These are phyloP conservation scores for Agrypnus murinus DNA, from an alignment of 2,888 invertebrate genomes.

Conservation along the genomic window DNA sequence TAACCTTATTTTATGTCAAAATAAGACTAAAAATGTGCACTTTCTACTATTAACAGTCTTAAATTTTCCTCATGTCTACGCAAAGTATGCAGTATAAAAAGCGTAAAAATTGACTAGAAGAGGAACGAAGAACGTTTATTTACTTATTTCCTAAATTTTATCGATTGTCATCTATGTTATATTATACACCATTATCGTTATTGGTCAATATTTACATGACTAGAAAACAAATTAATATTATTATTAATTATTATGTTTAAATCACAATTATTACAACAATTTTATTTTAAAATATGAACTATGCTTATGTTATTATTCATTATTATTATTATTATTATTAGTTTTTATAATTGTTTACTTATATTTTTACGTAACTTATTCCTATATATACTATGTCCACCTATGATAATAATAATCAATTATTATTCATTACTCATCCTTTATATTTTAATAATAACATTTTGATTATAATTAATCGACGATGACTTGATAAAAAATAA, in stretches of 20 bases:
- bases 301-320: constrained; percentile 10
- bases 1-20: not conserved
- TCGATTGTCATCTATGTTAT: constrained; percentile 61
- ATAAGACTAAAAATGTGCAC: constrained; percentile 42
- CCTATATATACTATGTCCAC: constrained; percentile 35
- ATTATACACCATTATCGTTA: constrained; percentile 46
- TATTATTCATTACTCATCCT: not conserved
- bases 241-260: too few species aligned
- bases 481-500: constrained; percentile 6
- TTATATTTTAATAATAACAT: not conserved
- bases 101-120: constrained; percentile 67
- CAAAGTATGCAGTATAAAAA: constrained; percentile 60
- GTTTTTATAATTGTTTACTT: constrained; percentile 6
- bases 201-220: constrained; percentile 52
- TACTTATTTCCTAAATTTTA: constrained; percentile 54
- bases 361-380: not conserved
- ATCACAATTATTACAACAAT: constrained; percentile 40
- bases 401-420: constrained; percentile 11
- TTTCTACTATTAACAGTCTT: constrained; percentile 63
- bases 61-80: constrained; percentile 57
- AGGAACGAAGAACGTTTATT: constrained; percentile 64
- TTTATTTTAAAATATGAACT: constrained; percentile 31
- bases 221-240: constrained; percentile 41
- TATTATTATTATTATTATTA: not conserved
- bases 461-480: constrained; percentile 12